phyloP scores from a whole-genome alignment of 2,797 vertebrate genomes.

The Notolabrus celidotus region DNA sequence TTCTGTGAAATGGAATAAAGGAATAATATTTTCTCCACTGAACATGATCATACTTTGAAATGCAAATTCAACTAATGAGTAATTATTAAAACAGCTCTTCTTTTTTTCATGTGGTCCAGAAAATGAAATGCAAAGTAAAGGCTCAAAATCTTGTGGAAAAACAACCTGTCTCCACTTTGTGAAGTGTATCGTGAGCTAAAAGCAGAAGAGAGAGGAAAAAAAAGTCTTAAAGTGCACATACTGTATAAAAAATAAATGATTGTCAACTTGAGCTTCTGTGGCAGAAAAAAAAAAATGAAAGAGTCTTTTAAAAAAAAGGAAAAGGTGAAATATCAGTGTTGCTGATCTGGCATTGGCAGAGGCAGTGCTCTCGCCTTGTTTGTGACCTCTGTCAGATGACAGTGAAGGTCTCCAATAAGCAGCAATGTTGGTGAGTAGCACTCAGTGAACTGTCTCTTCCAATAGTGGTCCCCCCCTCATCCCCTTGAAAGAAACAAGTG shows the following conservation, averaged over 20 bases:
- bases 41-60: conserved; percentile 59
- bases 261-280: conserved; percentile 24
- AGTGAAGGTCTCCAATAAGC: conserved; percentile 75
- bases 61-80: conserved; percentile 57
- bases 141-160: conserved; percentile 5
- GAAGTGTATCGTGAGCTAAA: conserved; percentile 2
- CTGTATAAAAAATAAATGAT: conserved; percentile 21
- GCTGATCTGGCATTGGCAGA: conserved; percentile 58
- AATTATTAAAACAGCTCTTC: conserved; percentile 47
- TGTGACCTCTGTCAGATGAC: conserved; percentile 76
- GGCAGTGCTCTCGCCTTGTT: conserved; percentile 57
- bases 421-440: conserved; percentile 66
- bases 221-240: conserved; percentile 54
- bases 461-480: conserved; percentile 63
- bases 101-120: conserved; percentile 13
- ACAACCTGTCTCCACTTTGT: neutral
- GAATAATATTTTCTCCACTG: conserved; percentile 4
- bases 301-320: conserved; percentile 4
- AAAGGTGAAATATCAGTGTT: conserved; percentile 32
- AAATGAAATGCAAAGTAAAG: conserved; percentile 42
- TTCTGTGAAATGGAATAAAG: conserved; percentile 35
- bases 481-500: conserved; percentile 71
- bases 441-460: conserved; percentile 75
- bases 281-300: conserved; percentile 22
- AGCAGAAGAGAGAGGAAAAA: neutral